Evolutionary conservation across 1,140 invertebrate genomes (phyloP).

Genomic region (Berghia stephanieae): DNA sequence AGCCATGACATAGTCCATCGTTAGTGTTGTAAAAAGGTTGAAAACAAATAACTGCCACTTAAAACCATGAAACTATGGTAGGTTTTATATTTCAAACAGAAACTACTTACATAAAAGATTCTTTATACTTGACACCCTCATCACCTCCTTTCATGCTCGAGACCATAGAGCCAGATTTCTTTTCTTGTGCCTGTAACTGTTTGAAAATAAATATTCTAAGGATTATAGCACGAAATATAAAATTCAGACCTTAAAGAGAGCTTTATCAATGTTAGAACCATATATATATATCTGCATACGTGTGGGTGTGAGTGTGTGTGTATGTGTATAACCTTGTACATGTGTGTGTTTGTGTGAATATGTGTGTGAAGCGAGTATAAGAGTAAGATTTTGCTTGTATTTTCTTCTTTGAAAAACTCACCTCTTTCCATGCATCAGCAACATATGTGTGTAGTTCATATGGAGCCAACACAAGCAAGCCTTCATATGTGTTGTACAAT

Average conservation of each 20-base stretch:
- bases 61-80: too few relatives aligned
- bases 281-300: too few relatives aligned
- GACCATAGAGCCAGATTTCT: background rate
- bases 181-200: slow-evolving; percentile 4
- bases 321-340: too few relatives aligned
- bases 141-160: background rate
- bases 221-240: too few relatives aligned
- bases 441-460: slow-evolving; percentile 61
- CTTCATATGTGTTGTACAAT: slow-evolving; percentile 64
- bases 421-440: slow-evolving; percentile 56
- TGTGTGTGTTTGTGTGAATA: too few relatives aligned
- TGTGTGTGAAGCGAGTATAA: background rate
- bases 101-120: background rate
- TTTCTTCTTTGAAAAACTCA: slow-evolving; percentile 39
- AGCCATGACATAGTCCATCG: too few relatives aligned
- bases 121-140: background rate
- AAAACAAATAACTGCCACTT: too few relatives aligned
- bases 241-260: too few relatives aligned
- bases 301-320: too few relatives aligned
- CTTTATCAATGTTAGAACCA: too few relatives aligned
- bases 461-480: slow-evolving; percentile 57
- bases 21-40: too few relatives aligned
- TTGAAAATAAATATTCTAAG: background rate
- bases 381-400: background rate
- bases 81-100: too few relatives aligned